Base-by-base conservation (phyloP, 2,797 vertebrate species). In the Malurus leucopterus region DNA sequence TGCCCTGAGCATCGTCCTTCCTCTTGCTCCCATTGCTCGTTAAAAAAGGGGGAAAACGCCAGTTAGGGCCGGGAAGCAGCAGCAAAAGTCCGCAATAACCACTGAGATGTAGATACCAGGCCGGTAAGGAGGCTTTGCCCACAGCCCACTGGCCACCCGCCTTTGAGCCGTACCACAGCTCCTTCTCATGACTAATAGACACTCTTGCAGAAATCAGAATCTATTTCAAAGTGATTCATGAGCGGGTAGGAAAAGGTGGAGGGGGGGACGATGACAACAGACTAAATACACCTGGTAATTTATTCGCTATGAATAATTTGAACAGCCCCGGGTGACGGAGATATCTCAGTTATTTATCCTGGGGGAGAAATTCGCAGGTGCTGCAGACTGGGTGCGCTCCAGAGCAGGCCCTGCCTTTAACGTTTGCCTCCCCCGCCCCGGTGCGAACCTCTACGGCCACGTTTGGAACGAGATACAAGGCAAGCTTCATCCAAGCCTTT, bases 221-320 rank as follows among this genome's bases (percentile, higher is more conserved):
- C 62, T 65, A 80, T 90, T 94, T 95, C 82, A 70, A 67, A 77
- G 79, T 83, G 91, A 95, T 90, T 91, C 93, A 91, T 80, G 84
- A 93, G 54, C 3, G 0, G 53, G 69, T 49, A 90, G 78, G 82
- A 62, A 88, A 87, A 84, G 40, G 32, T 15, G 27, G 17, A 6
- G 7, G 11, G 26, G 8, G 8, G 30, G 22, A 23, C 44, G 22
- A 72, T 30, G 7, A 89, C 70, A 81, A 80, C 78, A 88, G 81
- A 11, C 81, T 92, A 91, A 95, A 92, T 79, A 86, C 90, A 93
- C 81, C 90, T 91, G 92, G 93, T 84, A 93, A 90, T 93, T 93
- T 92, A 90, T 94, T 90, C 87, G 88, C 79, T 91, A 67, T 92
- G 95, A 95, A 95, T 93, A 94, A 93, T 91, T 87, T 72, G 82